phyloP scores from a whole-genome alignment of 2,113 vertebrate species.

The Lepidothrix coronata region DNA sequence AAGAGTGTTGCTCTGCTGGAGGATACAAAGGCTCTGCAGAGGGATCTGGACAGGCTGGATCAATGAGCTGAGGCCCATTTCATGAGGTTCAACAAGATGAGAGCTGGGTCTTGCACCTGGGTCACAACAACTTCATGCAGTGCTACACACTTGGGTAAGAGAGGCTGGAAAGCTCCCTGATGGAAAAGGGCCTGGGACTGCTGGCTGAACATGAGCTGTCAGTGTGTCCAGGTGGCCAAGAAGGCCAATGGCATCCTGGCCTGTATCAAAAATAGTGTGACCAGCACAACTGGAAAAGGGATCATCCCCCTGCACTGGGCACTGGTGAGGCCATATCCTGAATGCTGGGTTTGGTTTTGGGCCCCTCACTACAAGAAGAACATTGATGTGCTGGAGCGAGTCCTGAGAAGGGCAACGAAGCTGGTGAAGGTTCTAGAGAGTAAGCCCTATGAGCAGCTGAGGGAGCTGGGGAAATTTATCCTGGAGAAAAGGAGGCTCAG shows the following conservation, averaged over 20 bases:
- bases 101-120: not conserved
- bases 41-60: not conserved
- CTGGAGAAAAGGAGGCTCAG: not conserved
- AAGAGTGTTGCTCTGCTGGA: not conserved
- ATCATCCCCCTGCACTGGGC: fast-evolving
- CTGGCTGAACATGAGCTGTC: not conserved
- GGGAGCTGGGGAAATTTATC: not conserved
- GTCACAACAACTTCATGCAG: not conserved
- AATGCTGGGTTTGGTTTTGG: not conserved
- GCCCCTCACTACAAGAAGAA: not conserved
- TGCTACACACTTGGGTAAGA: not conserved
- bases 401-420: not conserved
- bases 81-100: not conserved
- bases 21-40: not conserved
- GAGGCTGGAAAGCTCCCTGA: not conserved
- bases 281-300: not conserved
- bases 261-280: not conserved
- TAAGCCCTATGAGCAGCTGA: fast-evolving
- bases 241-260: not conserved
- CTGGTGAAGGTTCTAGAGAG: not conserved
- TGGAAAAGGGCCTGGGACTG: not conserved
- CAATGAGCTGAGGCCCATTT: not conserved
- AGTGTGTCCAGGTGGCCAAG: not conserved
- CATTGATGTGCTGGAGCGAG: not conserved
- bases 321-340: not conserved